Base-by-base conservation (phyloP, 53 echinoderm and acorn worm species). In the Arbacia lixula region DNA sequence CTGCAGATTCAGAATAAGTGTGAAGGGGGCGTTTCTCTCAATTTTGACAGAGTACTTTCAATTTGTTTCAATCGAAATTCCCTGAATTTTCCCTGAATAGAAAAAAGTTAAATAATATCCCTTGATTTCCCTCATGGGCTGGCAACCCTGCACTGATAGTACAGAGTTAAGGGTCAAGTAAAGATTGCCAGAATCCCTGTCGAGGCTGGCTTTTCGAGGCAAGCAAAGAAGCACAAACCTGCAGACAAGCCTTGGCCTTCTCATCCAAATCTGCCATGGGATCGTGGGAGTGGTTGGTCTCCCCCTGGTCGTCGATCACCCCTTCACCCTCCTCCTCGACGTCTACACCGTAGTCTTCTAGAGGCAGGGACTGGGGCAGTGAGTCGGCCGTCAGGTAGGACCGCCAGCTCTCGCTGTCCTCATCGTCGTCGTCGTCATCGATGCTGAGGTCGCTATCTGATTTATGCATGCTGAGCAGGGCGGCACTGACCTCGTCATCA, bases 191-290 rank as follows among this genome's bases (percentile, higher is more conserved):
- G n/a, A n/a, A n/a, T n/a, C n/a, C n/a, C n/a, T n/a, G n/a, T n/a
- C n/a, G n/a, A n/a, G n/a, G n/a, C n/a, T n/a, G n/a, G n/a, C n/a
- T n/a, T n/a, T n/a, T n/a, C n/a, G n/a, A n/a, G n/a, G n/a, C n/a
- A n/a, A n/a, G n/a, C n/a, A n/a, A n/a, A n/a, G n/a, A n/a, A n/a
- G n/a, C 39, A 61, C 88, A 88, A 32, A 95, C 95, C 91, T 86
- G 84, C 16, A 93, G 63, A 40, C 91, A 91, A 9, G 79, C 85
- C 43, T 93, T 91, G 25, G 93, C 88, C 28, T 95, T 91, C 1
- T 96, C 96, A 24, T 93, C 96, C 25, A 93, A 46, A 37, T 88
- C 91, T 62, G 87, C 87, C 65, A 96, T 55, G 19, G 95, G 95
- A 86, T 95, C 93, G 8, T 50, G 51, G 30, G 37, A 38, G n/a